These are phyloP conservation scores for Anthoptus insignis DNA, from an alignment of 2,888 invertebrate genomes.

Conservation along the genomic window DNA sequence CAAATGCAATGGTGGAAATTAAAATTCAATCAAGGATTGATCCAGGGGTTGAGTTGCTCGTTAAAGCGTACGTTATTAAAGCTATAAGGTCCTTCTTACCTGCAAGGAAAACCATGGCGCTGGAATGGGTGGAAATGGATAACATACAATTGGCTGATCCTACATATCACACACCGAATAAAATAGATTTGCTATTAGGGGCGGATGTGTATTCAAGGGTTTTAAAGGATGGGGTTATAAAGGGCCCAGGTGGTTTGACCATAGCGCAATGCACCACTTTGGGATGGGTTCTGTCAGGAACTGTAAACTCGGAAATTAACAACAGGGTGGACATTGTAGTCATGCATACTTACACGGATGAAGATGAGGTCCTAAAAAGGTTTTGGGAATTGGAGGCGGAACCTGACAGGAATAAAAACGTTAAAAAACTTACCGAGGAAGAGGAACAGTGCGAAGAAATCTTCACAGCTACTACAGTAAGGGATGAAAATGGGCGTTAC, in stretches of 20 bases:
- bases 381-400: constrained; percentile 39
- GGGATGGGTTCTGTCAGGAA: constrained; percentile 40
- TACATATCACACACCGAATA: constrained; percentile 15
- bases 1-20: constrained; percentile 40
- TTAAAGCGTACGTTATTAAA: constrained; percentile 29
- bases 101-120: neutral
- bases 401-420: constrained; percentile 41
- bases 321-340: constrained; percentile 27
- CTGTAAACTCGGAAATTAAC: constrained; percentile 17
- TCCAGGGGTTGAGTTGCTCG: constrained; percentile 12
- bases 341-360: neutral
- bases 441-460: constrained; percentile 45
- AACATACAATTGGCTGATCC: constrained; percentile 38
- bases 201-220: constrained; percentile 34
- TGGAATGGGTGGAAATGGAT: constrained; percentile 20
- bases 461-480: constrained; percentile 34
- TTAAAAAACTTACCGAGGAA: constrained; percentile 38
- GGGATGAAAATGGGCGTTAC: constrained; percentile 42
- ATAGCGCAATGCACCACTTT: constrained; percentile 33
- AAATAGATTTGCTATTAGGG: constrained; percentile 40
- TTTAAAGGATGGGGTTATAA: constrained; percentile 25
- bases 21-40: constrained; percentile 40
- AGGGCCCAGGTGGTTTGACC: constrained; percentile 2
- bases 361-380: constrained; percentile 5
- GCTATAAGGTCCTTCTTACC: constrained; percentile 27